Conservation (phyloP, 2,113 vertebrate genomes). For the Melanostigma gelatinosum region DNA sequence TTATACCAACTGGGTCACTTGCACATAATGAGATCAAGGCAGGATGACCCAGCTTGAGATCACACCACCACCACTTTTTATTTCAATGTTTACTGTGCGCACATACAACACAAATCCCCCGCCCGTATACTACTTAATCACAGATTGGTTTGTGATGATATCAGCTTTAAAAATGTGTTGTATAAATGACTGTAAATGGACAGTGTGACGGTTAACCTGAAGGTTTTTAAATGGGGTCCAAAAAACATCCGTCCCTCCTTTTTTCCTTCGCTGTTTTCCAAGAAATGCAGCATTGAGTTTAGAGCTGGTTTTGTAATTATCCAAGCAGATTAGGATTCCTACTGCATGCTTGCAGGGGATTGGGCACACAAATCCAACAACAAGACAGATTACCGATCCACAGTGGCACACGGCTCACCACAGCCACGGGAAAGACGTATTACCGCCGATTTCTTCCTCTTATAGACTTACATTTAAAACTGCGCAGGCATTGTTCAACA, state of each 20-base stretch:
- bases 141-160: background rate
- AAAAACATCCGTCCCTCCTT: background rate
- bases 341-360: slow-evolving; percentile 76
- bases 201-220: background rate
- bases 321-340: slow-evolving; percentile 78
- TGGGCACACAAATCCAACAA: slow-evolving; percentile 62
- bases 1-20: slow-evolving; percentile 65
- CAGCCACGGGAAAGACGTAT: slow-evolving; percentile 26
- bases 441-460: slow-evolving; percentile 28
- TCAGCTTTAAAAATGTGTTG: background rate
- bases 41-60: slow-evolving; percentile 45
- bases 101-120: background rate
- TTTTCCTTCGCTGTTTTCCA: slow-evolving; percentile 30
- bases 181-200: background rate
- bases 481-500: slow-evolving; percentile 15
- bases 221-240: background rate
- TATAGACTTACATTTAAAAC: slow-evolving; percentile 21
- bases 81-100: background rate
- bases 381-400: slow-evolving; percentile 68
- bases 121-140: background rate
- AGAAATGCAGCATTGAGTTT: slow-evolving; percentile 57
- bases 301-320: slow-evolving; percentile 68
- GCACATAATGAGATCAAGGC: slow-evolving; percentile 60
- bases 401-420: slow-evolving; percentile 55
- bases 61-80: slow-evolving; percentile 21